Evolutionary conservation across 1,140 invertebrate species (phyloP), one percentile per base, ranked within the genome.

Genomic region (Helicoverpa zea): DNA sequence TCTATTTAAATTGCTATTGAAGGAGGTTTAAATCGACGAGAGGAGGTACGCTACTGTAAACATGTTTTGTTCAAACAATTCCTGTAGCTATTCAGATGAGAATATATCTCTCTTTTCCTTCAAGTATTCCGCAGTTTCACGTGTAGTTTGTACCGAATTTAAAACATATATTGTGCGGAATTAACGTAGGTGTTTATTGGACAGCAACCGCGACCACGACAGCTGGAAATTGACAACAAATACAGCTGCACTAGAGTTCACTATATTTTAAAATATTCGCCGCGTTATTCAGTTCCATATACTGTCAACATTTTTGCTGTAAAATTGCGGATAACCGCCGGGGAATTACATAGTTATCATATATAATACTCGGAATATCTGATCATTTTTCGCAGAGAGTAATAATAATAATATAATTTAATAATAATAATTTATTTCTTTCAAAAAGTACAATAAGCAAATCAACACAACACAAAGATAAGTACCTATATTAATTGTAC

Each of bases 1-100:
- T 52, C 23, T 70, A 70, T 70, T 70, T 70, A 70, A 70, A 70
- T 70, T 52, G 47, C 49, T 70, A 49, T 51, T 52, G 47, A 70
- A 70, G 16, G 63, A 52, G 66, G 47, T 70, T 70, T 70, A 14
- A 66, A 49, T 66, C 35, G 63, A 12, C 35, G 11, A 66, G 63
- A 16, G n/a, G 63, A 47, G 63, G 18, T 49, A 66, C 18, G 9
- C 16, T 18, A 11, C 61, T 12, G 63, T 47, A 66, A 66, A 66
- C 63, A 49, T 66, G 43, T 66, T 49, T 66, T 47, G 18, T 59
- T 59, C 11, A 12, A 12, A 29, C 29, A 29, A 18, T 18, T 59
- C 58, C 13, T 16, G 56, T 23, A 18, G 23, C 13, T 59, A 2
- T 11, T 7, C 35, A 43, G 35, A 43, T 43, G 5, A 43, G 35